Conservation (phyloP, 2,888 invertebrate genomes). For the Incurvaria masculella region DNA sequence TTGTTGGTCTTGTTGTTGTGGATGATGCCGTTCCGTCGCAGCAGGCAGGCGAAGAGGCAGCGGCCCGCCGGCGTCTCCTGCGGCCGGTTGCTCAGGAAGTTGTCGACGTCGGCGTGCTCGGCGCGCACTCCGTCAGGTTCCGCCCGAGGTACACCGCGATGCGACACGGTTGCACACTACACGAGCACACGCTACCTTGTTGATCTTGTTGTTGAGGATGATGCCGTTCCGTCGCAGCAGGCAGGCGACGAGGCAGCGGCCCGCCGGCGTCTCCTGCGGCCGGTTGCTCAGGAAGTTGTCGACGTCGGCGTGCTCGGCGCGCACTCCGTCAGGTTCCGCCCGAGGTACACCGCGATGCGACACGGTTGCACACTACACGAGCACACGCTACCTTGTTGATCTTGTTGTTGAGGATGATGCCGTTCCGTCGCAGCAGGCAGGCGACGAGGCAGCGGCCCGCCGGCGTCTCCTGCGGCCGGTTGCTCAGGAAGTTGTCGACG, state of each 20-base stretch:
- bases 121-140: no score
- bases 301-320: no score
- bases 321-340: no score
- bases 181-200: no score
- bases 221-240: constrained; percentile 39
- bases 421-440: constrained; percentile 39
- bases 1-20: constrained; percentile 33
- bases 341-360: no score
- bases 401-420: constrained; percentile 37
- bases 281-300: constrained; percentile 40
- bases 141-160: no score
- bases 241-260: constrained; percentile 48
- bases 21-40: constrained; percentile 39
- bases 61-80: constrained; percentile 37
- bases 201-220: constrained; percentile 37
- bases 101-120: constrained; percentile 37
- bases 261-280: constrained; percentile 34
- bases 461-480: constrained; percentile 33
- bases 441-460: constrained; percentile 48
- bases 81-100: constrained; percentile 39
- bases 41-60: constrained; percentile 45
- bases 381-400: constrained; percentile 26
- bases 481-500: constrained; percentile 38
- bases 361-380: no score
- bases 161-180: no score